A percentile compares a stretch with the other conserved stretches of the same genome.
phyloP scores from a whole-genome alignment of 2,888 invertebrate genomes.

The Lycaena phlaeas region DNA sequence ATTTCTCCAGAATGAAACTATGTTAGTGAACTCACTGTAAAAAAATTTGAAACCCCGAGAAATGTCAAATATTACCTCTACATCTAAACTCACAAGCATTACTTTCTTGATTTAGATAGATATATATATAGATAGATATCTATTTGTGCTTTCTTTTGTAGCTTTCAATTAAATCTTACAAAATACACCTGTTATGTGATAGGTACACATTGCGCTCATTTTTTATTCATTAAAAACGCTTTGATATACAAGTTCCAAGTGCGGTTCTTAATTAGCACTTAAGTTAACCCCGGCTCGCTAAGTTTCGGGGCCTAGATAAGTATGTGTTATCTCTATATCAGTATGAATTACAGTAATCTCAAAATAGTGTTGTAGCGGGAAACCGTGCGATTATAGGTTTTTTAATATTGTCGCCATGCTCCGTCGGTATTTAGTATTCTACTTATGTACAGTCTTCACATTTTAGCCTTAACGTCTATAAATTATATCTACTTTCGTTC shows the following conservation, averaged over 20 bases:
- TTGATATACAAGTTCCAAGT: constrained; percentile 1
- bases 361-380: constrained; percentile 17
- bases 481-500: constrained; percentile 44
- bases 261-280: background rate
- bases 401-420: constrained; percentile 65
- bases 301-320: constrained; percentile 16
- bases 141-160: too few relatives aligned
- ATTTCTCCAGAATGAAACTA: too few relatives aligned
- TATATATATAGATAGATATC: too few relatives aligned
- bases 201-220: too few relatives aligned
- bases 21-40: too few relatives aligned
- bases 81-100: too few relatives aligned
- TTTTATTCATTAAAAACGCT: constrained; percentile 7
- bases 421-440: constrained; percentile 44
- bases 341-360: background rate
- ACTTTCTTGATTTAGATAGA: too few relatives aligned
- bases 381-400: constrained; percentile 24
- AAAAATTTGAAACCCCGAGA: too few relatives aligned
- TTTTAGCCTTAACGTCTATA: constrained; percentile 38
- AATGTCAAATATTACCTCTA: too few relatives aligned
- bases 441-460: constrained; percentile 62
- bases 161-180: too few relatives aligned
- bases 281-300: background rate
- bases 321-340: constrained; percentile 11
- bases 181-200: too few relatives aligned